Evolutionary conservation across 2,797 vertebrate species (phyloP).

Genomic region (Micropoecilia bifurca): DNA sequence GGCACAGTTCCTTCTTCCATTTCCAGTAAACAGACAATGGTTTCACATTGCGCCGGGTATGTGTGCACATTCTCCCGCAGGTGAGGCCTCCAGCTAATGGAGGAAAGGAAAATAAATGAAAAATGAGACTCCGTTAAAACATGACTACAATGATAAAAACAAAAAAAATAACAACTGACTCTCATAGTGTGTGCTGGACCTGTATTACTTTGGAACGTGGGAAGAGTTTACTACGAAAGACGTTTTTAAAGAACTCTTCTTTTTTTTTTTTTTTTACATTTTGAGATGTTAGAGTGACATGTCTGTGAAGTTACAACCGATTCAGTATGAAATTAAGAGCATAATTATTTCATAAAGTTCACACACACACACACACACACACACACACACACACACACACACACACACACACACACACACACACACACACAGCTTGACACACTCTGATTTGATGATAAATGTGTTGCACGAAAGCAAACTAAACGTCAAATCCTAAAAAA

Average conservation of each 20-base stretch:
- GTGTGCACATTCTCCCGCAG: conserved; percentile 63
- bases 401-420: no score
- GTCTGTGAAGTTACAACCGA: neutral
- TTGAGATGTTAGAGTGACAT: neutral
- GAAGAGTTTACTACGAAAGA: neutral
- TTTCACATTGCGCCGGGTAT: conserved; percentile 83
- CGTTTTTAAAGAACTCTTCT: neutral
- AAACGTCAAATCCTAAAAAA: neutral
- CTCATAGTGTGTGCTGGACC: conserved; percentile 14
- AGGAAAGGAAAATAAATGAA: conserved; percentile 54
- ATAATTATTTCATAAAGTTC: neutral
- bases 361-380: no score
- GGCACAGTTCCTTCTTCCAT: conserved; percentile 73
- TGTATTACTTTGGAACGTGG: neutral
- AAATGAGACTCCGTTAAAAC: conserved; percentile 70
- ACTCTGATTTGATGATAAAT: neutral
- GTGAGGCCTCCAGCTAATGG: conserved; percentile 60
- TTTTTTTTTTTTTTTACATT: neutral
- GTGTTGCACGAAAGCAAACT: neutral
- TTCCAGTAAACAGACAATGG: conserved; percentile 72
- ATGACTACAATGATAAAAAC: conserved; percentile 58
- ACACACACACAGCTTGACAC: neutral
- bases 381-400: no score
- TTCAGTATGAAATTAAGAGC: neutral
- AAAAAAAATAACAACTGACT: conserved; percentile 36